Conservation (phyloP, 2,797 vertebrate genomes). For the Pachyuromys duprasi region DNA sequence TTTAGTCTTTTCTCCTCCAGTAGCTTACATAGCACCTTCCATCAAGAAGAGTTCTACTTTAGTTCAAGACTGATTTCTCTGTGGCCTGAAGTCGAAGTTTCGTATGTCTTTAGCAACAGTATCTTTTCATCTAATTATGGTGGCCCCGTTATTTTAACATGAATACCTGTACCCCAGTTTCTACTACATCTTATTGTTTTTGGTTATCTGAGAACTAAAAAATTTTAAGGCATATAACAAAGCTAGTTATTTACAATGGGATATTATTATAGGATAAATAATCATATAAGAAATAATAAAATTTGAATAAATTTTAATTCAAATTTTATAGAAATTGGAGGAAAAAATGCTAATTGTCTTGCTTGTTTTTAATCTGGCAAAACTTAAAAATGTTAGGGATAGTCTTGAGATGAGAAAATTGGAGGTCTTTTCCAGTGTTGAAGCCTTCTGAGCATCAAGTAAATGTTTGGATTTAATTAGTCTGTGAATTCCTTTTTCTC, state of each 20-base stretch:
- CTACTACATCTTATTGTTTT: background rate
- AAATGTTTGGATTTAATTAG: background rate
- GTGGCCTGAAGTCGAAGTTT: background rate
- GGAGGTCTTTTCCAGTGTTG: background rate
- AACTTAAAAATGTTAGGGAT: background rate
- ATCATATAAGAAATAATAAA: too few species aligned
- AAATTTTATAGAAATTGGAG: background rate
- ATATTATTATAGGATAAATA: background rate
- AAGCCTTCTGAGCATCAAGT: background rate
- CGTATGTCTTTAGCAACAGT: background rate
- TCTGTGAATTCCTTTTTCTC: background rate
- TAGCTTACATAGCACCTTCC: background rate
- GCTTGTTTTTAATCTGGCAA: constrained; percentile 16
- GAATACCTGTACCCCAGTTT: background rate
- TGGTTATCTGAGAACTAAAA: constrained; percentile 4
- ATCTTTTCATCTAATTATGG: background rate
- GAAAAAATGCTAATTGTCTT: background rate
- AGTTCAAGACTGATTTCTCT: background rate
- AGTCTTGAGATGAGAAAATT: background rate
- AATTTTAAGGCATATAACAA: background rate
- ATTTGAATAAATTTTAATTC: background rate
- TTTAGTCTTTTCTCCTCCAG: background rate
- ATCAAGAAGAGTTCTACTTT: background rate
- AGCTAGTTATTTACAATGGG: background rate
- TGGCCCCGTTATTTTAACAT: background rate